Percentiles rank a stretch among this genome's conserved stretches.
phyloP scores from a whole-genome alignment of 2,888 invertebrate genomes.

The Trichogramma evanescens region DNA sequence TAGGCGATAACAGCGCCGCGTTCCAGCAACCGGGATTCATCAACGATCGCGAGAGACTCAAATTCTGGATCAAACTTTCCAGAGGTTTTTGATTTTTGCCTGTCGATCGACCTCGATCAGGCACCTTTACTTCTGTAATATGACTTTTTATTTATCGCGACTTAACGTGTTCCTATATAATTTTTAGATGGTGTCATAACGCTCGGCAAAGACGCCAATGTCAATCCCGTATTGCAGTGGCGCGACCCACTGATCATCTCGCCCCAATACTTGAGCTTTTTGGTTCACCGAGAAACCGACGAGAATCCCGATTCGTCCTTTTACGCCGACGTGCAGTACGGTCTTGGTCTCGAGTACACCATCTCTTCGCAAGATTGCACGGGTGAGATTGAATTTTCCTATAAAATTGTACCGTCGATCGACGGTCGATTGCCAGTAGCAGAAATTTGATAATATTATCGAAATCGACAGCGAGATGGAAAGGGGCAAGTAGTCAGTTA shows the following conservation, averaged over 20 bases:
- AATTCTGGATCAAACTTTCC: slow-evolving; percentile 20
- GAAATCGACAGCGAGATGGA: slow-evolving; percentile 15
- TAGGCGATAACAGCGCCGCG: slow-evolving; percentile 15
- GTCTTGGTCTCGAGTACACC: slow-evolving; percentile 20
- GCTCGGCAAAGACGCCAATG: slow-evolving; percentile 14
- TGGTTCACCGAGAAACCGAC: slow-evolving; percentile 9
- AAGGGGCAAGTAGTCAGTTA: slow-evolving; percentile 11
- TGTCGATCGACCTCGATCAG: neutral
- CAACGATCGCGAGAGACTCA: slow-evolving; percentile 12
- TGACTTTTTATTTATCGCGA: neutral
- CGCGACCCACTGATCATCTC: slow-evolving; percentile 17
- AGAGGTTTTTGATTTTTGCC: slow-evolving; percentile 6
- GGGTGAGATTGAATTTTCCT: slow-evolving; percentile 2
- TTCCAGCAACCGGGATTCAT: slow-evolving; percentile 15
- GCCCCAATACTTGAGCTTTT: slow-evolving; percentile 21
- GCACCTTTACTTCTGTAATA: neutral
- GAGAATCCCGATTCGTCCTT: slow-evolving; percentile 18
- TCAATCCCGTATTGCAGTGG: slow-evolving; percentile 18
- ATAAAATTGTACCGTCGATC: no score
- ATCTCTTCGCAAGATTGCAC: slow-evolving; percentile 21
- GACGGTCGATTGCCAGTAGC: neutral
- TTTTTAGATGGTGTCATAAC: slow-evolving; percentile 17
- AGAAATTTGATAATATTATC: neutral
- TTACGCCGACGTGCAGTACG: slow-evolving; percentile 21
- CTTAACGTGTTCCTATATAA: no score